Evolutionary conservation across 2,797 vertebrate species (phyloP), one percentile per base, ranked within the genome.

Genomic region (Acipenser oxyrinchus): DNA sequence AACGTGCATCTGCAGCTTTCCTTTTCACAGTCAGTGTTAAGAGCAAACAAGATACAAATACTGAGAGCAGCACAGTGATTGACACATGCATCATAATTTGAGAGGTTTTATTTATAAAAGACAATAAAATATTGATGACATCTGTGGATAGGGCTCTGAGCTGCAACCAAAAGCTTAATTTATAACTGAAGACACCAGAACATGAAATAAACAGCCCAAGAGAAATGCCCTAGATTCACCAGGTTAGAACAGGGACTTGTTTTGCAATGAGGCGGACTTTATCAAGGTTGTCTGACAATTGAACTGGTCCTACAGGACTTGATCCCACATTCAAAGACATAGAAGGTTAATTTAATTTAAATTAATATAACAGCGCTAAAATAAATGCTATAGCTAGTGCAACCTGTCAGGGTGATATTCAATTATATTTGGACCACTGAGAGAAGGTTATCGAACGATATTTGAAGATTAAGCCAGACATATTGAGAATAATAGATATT

Each of bases 91-190:
- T 58, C 12, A 58, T 15, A 11, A 11, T 58, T n/a, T 6, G 12
- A 13, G 12, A 37, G 23, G 23, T 37, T 37, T 37, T 37, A 37
- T 37, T 37, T 37, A 37, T 68, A 51, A 51, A 62, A 48, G 49
- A 69, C 65, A 69, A 73, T 69, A 59, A 59, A 69, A 67, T 66
- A 69, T 71, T 69, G 62, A 73, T 71, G 69, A 62, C 37, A 63
- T 57, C 68, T 70, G 66, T 71, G 70, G 68, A 74, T 66, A 48
- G 68, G 63, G 51, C 68, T 51, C 49, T n/a, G 15, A 23, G 51
- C 53, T 15, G 53, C 57, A 12, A 69, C 60, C 63, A 59, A 73
- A 60, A 67, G 50, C 48, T 68, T 70, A 49, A 51, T 66, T 60
- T 70, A 73, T 72, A 71, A 55, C 51, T 67, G 13, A n/a, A 48